These are phyloP conservation scores for Hirtodrosophila histrioides DNA, from an alignment of 2,888 invertebrate species.

Conservation along the genomic window DNA sequence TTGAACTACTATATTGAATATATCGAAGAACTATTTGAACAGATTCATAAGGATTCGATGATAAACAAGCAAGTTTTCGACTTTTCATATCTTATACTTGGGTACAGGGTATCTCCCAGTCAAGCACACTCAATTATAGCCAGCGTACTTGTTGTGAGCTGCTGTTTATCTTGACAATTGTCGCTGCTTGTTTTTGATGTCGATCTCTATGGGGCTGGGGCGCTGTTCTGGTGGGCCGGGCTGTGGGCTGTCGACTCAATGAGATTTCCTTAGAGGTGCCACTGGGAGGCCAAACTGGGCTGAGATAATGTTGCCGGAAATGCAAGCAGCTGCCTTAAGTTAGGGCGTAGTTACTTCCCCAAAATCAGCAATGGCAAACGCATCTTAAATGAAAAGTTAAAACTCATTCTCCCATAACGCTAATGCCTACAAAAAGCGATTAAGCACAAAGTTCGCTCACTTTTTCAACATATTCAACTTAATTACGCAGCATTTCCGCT, in stretches of 20 bases:
- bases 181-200: slow-evolving; percentile 18
- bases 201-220: slow-evolving; percentile 28
- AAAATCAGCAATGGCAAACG: background rate
- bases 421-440: slow-evolving; percentile 21
- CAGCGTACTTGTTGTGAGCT: slow-evolving; percentile 1
- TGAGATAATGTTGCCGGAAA: slow-evolving; percentile 23
- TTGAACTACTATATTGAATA: too few species aligned
- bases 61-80: too few species aligned
- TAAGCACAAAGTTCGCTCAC: slow-evolving; percentile 37
- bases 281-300: slow-evolving; percentile 1
- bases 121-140: too few species aligned
- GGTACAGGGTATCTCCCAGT: too few species aligned
- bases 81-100: too few species aligned
- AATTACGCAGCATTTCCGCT: slow-evolving; percentile 68
- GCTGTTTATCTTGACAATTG: slow-evolving; percentile 48
- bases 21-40: too few species aligned
- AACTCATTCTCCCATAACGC: slow-evolving; percentile 65
- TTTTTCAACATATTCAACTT: slow-evolving; percentile 43
- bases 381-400: slow-evolving; percentile 3
- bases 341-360: too few species aligned
- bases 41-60: too few species aligned
- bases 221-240: slow-evolving; percentile 21
- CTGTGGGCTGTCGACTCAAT: slow-evolving; percentile 39
- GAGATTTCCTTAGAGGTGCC: slow-evolving; percentile 47
- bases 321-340: background rate